These are phyloP conservation scores for Monodelphis domestica DNA, from an alignment of 2,797 vertebrate genomes.

Conservation along the genomic window DNA sequence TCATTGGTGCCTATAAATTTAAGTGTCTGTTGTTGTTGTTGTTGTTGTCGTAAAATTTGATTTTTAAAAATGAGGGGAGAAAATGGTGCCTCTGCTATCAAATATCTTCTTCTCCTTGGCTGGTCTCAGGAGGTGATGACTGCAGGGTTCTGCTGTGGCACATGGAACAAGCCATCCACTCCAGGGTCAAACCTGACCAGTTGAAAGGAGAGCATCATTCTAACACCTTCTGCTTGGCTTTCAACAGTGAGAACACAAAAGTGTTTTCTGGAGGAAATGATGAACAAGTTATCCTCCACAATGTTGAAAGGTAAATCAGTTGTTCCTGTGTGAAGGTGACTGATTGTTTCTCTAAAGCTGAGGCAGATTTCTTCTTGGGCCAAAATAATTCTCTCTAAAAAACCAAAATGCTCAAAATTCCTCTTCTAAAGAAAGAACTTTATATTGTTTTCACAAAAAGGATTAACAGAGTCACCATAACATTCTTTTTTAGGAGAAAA, in stretches of 20 bases:
- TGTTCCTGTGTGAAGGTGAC: slow-evolving; percentile 63
- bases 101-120: not conserved
- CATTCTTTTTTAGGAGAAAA: slow-evolving; percentile 61
- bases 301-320: slow-evolving; percentile 93
- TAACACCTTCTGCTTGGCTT: slow-evolving; percentile 99
- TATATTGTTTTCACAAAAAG: slow-evolving; percentile 56
- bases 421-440: slow-evolving; percentile 50
- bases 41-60: not conserved
- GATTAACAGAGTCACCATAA: slow-evolving; percentile 37
- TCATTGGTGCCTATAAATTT: not conserved
- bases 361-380: slow-evolving; percentile 37
- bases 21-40: not conserved
- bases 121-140: slow-evolving; percentile 99
- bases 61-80: not conserved
- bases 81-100: not conserved
- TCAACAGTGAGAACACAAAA: slow-evolving; percentile 96
- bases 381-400: slow-evolving; percentile 52
- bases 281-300: slow-evolving; percentile 98
- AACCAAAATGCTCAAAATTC: slow-evolving; percentile 24
- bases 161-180: slow-evolving; percentile 96
- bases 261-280: slow-evolving; percentile 99
- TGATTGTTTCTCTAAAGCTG: slow-evolving; percentile 44
- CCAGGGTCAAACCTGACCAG: slow-evolving; percentile 94
- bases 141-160: slow-evolving; percentile 97
- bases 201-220: slow-evolving; percentile 98